Evolutionary conservation across 1,140 invertebrate genomes (phyloP), one percentile per base, ranked within the genome.

Genomic region (Andricus grossulariae): DNA sequence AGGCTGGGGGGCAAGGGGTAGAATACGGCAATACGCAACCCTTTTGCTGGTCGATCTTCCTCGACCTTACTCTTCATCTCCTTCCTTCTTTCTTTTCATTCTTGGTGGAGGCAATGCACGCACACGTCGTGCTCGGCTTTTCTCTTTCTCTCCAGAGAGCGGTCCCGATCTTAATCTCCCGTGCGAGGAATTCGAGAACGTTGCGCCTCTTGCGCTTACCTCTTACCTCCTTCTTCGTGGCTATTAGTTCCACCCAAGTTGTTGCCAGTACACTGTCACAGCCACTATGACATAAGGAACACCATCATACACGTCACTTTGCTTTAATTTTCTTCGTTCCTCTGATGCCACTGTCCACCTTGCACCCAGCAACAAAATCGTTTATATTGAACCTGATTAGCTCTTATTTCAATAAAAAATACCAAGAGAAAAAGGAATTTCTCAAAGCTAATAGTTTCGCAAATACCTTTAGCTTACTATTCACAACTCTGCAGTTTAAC

Each of bases 161-260:
- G 71, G 66, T 74, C 72, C 71, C 80, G 85, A 86, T 86, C 83
- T 85, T 86, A 86, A 86, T 86, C 85, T 85, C 50, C n/a, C 54
- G 72, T 66, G 76, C 78, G 72, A 85, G 84, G 85, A 85, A 86
- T 85, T 83, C 81, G 80, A 85, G 83, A 85, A 82, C 75, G 81
- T 74, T 77, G 74, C 75, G 74, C 83, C 32, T 66, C 12, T 66
- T 66, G 60, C 60, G 60, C 60, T 66, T 66, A 66, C 60, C 21
- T 75, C 60, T 75, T 71, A 50, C 45, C 50, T 77, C 73, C 21
- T 21, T 73, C 72, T 45, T 16, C 71, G 39, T 25, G 50, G 49
- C 74, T 77, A 77, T 77, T 73, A 72, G 72, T 71, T 77, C 74
- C 74, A 75, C 45, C 60, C 25, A 66, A 66, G 60, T 66, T 66